Evolutionary conservation across 2,888 invertebrate genomes (phyloP), one percentile per base, ranked within the genome.

Genomic region (Orthosia gothica): DNA sequence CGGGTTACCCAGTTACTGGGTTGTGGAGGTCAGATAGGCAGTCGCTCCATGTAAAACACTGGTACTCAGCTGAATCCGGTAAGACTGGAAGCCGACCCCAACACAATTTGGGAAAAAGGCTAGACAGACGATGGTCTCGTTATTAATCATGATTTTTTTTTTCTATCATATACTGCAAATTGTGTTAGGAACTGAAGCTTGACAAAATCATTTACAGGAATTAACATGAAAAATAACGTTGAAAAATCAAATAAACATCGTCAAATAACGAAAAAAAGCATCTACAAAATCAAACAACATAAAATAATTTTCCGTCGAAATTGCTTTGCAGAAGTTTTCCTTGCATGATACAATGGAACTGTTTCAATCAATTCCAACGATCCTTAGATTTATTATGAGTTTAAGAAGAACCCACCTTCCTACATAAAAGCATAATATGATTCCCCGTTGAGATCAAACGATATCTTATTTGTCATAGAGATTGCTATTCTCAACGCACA

Each of bases 401-500:
- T 63, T 26, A 47, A 58, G 12, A 74, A 4, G 20, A n/a, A 49
- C 20, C 23, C 23, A 50, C 13, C 9, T 62, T 63, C 20, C 45
- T 18, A 55, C 20, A 32, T 26, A 26, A 79, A 79, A 65, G 23
- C 76, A 52, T 79, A 59, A 50, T 63, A 66, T 12, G 54, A 23
- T 5, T 26, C 49, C 26, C 45, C 7, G 20, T 59, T 23, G 26
- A 70, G 66, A 79, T 75, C 70, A 79, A 66, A 79, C 54, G 75
- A 79, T 55, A 58, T 63, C 57, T 54, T 57, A 63, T 75, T 55
- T 75, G 63, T 63, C 50, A 64, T 63, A 75, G 64, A 67, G 63
- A 79, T 70, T 64, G 54, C 50, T 12, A 45, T 55, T 57, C 13
- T 64, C 49, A 15, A 50, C 70, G 15, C 32, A 79, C 45, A 70